Evolutionary conservation across 1,140 invertebrate species (phyloP).

Genomic region (Ceratina calcarata): DNA sequence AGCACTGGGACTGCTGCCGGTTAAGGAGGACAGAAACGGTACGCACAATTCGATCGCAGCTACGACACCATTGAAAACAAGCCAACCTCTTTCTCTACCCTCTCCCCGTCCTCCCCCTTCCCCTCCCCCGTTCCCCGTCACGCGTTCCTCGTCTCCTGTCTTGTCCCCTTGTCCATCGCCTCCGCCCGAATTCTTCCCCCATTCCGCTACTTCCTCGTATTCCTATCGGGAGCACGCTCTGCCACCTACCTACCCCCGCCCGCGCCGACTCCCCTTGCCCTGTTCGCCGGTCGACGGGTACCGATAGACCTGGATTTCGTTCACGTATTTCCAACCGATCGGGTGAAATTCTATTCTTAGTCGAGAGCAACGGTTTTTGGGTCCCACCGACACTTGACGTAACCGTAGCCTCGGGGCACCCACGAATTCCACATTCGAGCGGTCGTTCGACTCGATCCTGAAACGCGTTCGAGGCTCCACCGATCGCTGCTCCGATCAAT

Average conservation of each 20-base stretch:
- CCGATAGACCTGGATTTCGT: conserved; percentile 45
- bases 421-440: conserved; percentile 22
- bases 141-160: no score
- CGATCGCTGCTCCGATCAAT: not conserved
- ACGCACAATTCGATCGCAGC: conserved; percentile 79
- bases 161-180: conserved; percentile 10
- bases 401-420: not conserved
- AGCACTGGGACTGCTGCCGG: conserved; percentile 63
- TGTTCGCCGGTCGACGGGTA: not conserved
- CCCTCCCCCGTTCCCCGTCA: conserved; percentile 12
- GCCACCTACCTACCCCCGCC: conserved; percentile 14
- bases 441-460: not conserved
- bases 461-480: not conserved
- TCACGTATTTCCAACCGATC: conserved; percentile 32
- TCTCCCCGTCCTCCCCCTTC: conserved; percentile 8
- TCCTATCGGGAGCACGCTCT: conserved; percentile 18
- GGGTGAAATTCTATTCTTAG: conserved; percentile 36
- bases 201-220: conserved; percentile 19
- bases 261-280: not conserved
- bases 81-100: conserved; percentile 57
- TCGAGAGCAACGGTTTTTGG: conserved; percentile 34
- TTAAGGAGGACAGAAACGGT: conserved; percentile 81
- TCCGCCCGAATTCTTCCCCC: conserved; percentile 54
- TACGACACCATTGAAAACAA: conserved; percentile 79
- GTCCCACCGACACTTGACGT: not conserved